Conservation (phyloP, 53 echinoderm and acorn worm genomes). For the Paracentrotus lividus region DNA sequence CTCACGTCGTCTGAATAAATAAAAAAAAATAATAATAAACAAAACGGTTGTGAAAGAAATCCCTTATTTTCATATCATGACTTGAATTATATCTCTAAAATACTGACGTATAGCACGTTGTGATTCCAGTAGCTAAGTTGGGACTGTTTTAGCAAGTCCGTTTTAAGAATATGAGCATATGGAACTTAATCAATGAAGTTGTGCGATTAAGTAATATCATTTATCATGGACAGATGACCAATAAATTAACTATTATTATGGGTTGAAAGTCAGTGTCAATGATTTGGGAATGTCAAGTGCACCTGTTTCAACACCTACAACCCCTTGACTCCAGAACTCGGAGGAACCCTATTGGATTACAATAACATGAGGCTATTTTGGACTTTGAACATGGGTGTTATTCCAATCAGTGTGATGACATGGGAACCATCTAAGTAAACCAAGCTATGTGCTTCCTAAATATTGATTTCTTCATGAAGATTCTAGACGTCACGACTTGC, state of each 20-base stretch:
- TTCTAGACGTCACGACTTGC: constrained; percentile 18
- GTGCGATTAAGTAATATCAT: background rate
- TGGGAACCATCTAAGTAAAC: constrained; percentile 5
- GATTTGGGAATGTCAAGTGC: background rate
- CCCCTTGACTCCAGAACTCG: background rate
- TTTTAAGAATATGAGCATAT: background rate
- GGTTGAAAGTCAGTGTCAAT: background rate
- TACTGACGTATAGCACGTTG: background rate
- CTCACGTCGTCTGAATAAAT: too few relatives aligned
- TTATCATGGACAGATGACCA: background rate
- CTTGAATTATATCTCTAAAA: too few relatives aligned
- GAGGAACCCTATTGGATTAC: constrained; percentile 19
- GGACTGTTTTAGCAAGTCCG: background rate
- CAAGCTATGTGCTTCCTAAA: background rate
- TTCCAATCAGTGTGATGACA: constrained; percentile 4
- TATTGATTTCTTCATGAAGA: background rate
- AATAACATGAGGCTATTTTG: constrained; percentile 10
- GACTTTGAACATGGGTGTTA: background rate
- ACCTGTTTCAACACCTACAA: background rate
- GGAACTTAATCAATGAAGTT: background rate
- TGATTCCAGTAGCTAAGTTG: background rate
- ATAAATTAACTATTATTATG: background rate
- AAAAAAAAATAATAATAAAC: too few relatives aligned
- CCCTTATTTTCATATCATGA: too few relatives aligned
- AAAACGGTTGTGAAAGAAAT: too few relatives aligned